Percentiles rank a stretch among this genome's conserved stretches.
These are phyloP conservation scores for Sphaerophoria taeniata DNA, from an alignment of 2,888 invertebrate species.

Conservation along the genomic window DNA sequence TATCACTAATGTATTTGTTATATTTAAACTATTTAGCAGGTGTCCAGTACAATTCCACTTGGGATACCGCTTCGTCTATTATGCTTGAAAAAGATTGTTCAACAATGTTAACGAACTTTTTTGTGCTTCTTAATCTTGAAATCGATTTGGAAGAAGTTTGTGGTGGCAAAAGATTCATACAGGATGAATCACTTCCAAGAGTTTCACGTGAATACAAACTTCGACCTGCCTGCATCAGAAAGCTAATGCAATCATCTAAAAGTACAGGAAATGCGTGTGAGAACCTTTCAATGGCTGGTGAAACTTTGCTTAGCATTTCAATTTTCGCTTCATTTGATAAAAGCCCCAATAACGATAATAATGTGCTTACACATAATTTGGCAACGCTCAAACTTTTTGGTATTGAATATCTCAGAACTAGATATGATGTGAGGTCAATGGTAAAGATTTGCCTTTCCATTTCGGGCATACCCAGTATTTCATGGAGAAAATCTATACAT, in stretches of 20 bases:
- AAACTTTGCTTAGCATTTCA: constrained; percentile 91
- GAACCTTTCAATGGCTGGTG: constrained; percentile 93
- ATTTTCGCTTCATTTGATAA: constrained; percentile 91
- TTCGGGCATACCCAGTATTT: constrained; percentile 96
- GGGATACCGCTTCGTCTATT: constrained; percentile 86
- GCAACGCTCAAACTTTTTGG: constrained; percentile 96
- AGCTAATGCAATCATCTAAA: constrained; percentile 93
- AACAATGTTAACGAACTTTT: constrained; percentile 80
- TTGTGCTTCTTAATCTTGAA: constrained; percentile 79
- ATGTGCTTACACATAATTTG: constrained; percentile 93
- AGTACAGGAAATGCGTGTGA: constrained; percentile 96
- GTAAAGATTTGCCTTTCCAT: constrained; percentile 97
- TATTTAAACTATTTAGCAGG: no score
- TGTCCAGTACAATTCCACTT: constrained; percentile 86
- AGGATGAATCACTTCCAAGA: constrained; percentile 85
- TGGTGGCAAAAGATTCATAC: constrained; percentile 77
- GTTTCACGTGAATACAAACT: constrained; percentile 93
- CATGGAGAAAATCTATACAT: constrained; percentile 97
- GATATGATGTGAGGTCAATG: constrained; percentile 94
- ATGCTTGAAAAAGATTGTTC: constrained; percentile 81
- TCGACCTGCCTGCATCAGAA: constrained; percentile 93
- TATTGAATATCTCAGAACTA: constrained; percentile 96
- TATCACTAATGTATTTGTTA: no score
- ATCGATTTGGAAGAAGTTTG: constrained; percentile 76
- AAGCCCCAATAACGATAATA: constrained; percentile 91